Conservation (phyloP, 2,797 vertebrate genomes). For the Prunella strophiata region DNA sequence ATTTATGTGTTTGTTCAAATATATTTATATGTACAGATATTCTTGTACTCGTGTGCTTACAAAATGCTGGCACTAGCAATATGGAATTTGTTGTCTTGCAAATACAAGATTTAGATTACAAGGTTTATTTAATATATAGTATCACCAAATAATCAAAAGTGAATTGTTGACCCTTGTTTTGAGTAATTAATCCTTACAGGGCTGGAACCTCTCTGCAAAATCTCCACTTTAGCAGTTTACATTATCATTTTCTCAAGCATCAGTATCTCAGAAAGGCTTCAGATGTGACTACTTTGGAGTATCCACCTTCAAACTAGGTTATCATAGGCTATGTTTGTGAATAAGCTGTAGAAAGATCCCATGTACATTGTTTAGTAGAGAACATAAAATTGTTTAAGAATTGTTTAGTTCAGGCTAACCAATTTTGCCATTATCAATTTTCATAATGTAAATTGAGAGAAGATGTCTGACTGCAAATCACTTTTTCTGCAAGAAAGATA, state of each 20-base stretch:
- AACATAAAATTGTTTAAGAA: not conserved
- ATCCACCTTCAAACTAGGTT: not conserved
- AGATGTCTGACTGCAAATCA: not conserved
- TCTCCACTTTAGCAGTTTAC: not conserved
- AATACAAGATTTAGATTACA: not conserved
- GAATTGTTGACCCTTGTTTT: not conserved
- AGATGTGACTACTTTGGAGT: not conserved
- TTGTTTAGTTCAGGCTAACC: not conserved
- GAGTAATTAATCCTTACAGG: not conserved
- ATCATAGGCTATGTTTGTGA: not conserved
- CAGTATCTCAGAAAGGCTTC: not conserved
- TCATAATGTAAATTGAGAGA: not conserved
- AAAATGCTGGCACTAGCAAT: not conserved
- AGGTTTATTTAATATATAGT: no score
- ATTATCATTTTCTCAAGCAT: not conserved
- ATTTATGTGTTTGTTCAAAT: not conserved
- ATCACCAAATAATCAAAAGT: not conserved
- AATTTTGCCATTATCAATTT: not conserved
- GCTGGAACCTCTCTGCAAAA: not conserved
- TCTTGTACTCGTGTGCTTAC: not conserved
- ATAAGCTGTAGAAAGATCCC: not conserved
- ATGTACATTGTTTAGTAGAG: not conserved
- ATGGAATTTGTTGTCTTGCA: not conserved
- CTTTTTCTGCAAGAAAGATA: not conserved
- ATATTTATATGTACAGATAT: not conserved